phyloP scores from a whole-genome alignment of 2,113 vertebrate species.

The Engystomops pustulosus region DNA sequence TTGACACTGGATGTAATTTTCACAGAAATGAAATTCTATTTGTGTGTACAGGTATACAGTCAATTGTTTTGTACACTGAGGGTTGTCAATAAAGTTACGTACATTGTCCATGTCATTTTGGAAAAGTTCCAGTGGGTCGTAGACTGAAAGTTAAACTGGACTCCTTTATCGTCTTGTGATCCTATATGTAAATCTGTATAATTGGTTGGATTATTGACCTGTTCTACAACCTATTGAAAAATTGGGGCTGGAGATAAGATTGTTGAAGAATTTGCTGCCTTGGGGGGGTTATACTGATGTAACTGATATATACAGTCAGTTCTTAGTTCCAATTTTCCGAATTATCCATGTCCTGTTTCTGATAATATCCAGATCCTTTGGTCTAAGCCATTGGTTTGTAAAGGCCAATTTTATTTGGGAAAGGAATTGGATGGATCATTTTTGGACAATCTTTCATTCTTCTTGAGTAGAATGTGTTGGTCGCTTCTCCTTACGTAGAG shows the following conservation, averaged over 20 bases:
- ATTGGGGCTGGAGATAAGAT: background rate
- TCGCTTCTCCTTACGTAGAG: no score
- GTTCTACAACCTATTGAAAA: background rate
- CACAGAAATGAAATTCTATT: conserved; percentile 13
- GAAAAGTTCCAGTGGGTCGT: background rate
- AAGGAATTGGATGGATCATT: background rate
- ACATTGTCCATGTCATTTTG: conserved; percentile 16
- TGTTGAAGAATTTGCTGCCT: no score
- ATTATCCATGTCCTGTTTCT: background rate
- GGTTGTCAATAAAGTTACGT: conserved; percentile 41
- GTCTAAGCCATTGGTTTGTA: background rate
- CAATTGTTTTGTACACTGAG: conserved; percentile 46
- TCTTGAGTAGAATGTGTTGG: no score
- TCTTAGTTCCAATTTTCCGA: background rate
- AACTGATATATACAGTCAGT: background rate
- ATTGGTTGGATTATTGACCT: background rate
- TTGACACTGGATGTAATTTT: conserved; percentile 51
- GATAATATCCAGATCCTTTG: background rate
- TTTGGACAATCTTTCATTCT: no score
- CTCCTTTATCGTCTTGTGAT: background rate
- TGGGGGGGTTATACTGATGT: background rate
- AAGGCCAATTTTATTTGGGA: background rate
- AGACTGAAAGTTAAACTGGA: background rate
- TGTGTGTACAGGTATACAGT: conserved; percentile 10
- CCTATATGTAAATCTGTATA: background rate